phyloP scores from a whole-genome alignment of 1,140 invertebrate species.

The Tribolium madens region DNA sequence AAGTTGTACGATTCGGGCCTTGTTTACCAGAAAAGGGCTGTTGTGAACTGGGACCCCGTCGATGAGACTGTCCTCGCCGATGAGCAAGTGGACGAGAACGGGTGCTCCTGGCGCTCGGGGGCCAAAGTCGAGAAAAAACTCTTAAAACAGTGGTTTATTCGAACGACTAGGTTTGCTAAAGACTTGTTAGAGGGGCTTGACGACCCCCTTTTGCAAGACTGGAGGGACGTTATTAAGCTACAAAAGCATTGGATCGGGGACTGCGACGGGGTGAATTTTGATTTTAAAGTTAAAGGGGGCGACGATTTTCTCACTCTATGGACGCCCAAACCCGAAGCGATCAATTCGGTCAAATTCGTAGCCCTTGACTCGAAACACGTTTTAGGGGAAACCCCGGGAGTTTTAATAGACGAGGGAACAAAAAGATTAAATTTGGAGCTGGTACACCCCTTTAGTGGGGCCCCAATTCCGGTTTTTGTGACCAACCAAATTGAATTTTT shows the following conservation, averaged over 20 bases:
- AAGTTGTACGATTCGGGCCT: constrained; percentile 88
- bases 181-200: constrained; percentile 80
- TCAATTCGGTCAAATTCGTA: constrained; percentile 78
- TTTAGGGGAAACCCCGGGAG: constrained; percentile 65
- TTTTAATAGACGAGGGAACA: constrained; percentile 47
- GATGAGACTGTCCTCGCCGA: constrained; percentile 97
- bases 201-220: constrained; percentile 77
- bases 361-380: constrained; percentile 70
- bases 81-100: constrained; percentile 96
- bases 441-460: constrained; percentile 81
- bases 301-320: constrained; percentile 75
- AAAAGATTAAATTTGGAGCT: constrained; percentile 69
- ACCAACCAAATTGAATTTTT: constrained; percentile 73
- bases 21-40: constrained; percentile 88
- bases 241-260: constrained; percentile 97
- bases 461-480: constrained; percentile 79
- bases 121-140: constrained; percentile 92
- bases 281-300: constrained; percentile 73
- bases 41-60: constrained; percentile 99
- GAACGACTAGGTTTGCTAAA: constrained; percentile 90
- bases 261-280: constrained; percentile 84
- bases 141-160: constrained; percentile 96
- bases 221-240: constrained; percentile 88
- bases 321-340: constrained; percentile 81
- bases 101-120: constrained; percentile 96